These are phyloP conservation scores for Clivina fossor DNA, from an alignment of 2,888 invertebrate genomes.

Conservation along the genomic window DNA sequence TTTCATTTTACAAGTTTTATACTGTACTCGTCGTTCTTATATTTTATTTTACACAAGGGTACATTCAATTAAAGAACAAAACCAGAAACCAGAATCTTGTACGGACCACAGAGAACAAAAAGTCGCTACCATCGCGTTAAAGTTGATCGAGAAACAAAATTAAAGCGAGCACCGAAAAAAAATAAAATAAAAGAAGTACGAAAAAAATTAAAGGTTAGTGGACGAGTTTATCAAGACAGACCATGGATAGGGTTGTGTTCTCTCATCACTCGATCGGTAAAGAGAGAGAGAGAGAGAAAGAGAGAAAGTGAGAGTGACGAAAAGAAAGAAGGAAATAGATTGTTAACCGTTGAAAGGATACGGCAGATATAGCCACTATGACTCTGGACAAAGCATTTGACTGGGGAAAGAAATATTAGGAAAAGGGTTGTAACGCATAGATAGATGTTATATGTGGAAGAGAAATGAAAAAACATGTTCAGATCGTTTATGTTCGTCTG, in stretches of 20 bases:
- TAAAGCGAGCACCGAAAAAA: too few species aligned
- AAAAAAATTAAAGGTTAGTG: constrained; percentile 8
- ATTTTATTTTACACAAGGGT: background rate
- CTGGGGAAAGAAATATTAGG: constrained; percentile 24
- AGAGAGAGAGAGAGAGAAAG: constrained; percentile 9
- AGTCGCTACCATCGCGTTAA: constrained; percentile 2
- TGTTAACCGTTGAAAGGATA: background rate
- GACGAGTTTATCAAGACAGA: constrained; percentile 14
- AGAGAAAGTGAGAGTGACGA: constrained; percentile 7
- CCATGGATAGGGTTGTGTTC: constrained; percentile 1
- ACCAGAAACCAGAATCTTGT: constrained; percentile 3
- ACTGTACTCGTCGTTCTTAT: too few species aligned
- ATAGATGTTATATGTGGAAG: constrained; percentile 22
- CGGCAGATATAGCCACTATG: too few species aligned
- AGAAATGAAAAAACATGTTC: constrained; percentile 15
- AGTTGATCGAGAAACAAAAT: too few species aligned
- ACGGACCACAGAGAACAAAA: too few species aligned
- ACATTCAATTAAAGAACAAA: constrained; percentile 17
- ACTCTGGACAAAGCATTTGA: constrained; percentile 26
- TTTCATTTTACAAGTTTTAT: too few species aligned
- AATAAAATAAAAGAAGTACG: constrained; percentile 16
- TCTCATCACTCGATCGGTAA: constrained; percentile 16
- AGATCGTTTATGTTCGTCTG: constrained; percentile 1
- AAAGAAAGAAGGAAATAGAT: constrained; percentile 7
- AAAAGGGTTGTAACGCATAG: constrained; percentile 10